These are phyloP conservation scores for Arrhopalites spinosus DNA, from an alignment of 2,888 invertebrate species.

Conservation along the genomic window DNA sequence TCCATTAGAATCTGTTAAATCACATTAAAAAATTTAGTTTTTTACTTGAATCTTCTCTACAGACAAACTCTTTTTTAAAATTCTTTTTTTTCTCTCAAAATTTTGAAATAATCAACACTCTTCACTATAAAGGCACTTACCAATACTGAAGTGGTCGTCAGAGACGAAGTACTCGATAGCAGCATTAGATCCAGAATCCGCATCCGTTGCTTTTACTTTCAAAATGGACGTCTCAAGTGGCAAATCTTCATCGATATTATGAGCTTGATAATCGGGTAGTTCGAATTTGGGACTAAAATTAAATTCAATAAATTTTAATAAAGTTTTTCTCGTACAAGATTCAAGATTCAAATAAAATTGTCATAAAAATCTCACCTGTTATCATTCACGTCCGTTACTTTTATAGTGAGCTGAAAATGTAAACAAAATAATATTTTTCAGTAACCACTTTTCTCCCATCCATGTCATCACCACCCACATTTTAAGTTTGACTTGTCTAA, in stretches of 20 bases:
- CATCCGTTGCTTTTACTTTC: slow-evolving; percentile 93
- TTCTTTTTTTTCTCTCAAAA: no score
- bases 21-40: slow-evolving; percentile 39
- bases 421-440: neutral
- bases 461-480: neutral
- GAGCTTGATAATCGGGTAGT: slow-evolving; percentile 93
- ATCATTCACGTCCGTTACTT: slow-evolving; percentile 92
- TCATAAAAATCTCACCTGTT: slow-evolving; percentile 70
- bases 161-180: slow-evolving; percentile 90
- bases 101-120: no score
- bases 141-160: slow-evolving; percentile 93
- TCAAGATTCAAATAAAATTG: no score
- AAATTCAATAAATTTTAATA: no score
- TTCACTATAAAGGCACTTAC: no score
- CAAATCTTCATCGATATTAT: slow-evolving; percentile 94
- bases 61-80: no score
- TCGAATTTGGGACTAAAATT: slow-evolving; percentile 81
- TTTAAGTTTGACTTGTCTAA: neutral
- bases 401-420: slow-evolving; percentile 77
- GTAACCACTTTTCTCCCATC: neutral
- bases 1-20: slow-evolving; percentile 70
- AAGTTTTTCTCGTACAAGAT: no score
- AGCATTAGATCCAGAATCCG: slow-evolving; percentile 92
- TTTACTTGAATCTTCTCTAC: no score
- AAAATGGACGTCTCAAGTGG: slow-evolving; percentile 89